Evolutionary conservation across 2,113 vertebrate species (phyloP).

Genomic region (Tor tambroides): DNA sequence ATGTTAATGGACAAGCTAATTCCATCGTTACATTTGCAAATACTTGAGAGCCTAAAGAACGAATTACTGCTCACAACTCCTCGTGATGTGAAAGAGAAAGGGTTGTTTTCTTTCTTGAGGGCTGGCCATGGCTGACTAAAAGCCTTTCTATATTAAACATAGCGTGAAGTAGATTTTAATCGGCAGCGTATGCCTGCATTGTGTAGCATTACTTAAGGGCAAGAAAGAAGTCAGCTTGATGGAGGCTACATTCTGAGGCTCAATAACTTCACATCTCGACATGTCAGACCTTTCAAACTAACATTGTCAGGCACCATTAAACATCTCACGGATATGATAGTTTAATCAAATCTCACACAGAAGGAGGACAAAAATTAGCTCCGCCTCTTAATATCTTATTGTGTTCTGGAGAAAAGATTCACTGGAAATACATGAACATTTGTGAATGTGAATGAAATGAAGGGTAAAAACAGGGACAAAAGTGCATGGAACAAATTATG

Average conservation of each 20-base stretch:
- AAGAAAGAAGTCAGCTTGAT: constrained; percentile 42
- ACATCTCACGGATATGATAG: constrained; percentile 34
- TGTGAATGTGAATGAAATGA: not conserved
- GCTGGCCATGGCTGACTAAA: constrained; percentile 32
- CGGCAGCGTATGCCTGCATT: constrained; percentile 43
- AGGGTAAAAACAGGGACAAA: not conserved
- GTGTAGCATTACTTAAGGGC: constrained; percentile 25
- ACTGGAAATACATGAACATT: not conserved
- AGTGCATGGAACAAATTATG: not conserved
- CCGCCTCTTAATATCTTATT: constrained; percentile 21
- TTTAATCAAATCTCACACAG: constrained; percentile 51
- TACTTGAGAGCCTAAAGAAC: not conserved
- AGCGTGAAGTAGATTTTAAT: constrained; percentile 53
- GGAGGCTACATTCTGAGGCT: not conserved
- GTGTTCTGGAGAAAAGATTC: not conserved
- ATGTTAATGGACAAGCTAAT: constrained; percentile 22
- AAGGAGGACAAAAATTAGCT: constrained; percentile 18
- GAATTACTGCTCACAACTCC: not conserved
- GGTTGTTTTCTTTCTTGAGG: constrained; percentile 1
- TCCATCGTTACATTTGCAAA: not conserved
- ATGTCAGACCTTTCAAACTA: constrained; percentile 45
- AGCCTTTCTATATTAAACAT: constrained; percentile 43
- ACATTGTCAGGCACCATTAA: constrained; percentile 43
- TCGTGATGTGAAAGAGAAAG: constrained; percentile 7
- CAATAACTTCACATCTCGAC: constrained; percentile 20